Evolutionary conservation across 2,888 invertebrate species (phyloP), one percentile per base, ranked within the genome.

Genomic region (Phymatocera aterrima): DNA sequence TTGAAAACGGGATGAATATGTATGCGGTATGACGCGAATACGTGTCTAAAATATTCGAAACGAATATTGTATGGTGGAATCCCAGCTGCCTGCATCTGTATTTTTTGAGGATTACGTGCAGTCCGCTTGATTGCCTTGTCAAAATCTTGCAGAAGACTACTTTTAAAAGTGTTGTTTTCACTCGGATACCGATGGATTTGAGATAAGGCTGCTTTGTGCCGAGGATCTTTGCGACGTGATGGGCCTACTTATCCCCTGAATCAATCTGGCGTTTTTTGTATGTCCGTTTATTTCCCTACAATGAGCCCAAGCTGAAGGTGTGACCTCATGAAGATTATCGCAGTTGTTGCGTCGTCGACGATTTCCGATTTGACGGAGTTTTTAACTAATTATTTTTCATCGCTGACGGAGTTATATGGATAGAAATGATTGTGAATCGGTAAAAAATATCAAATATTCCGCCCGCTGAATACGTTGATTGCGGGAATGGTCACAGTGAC

Each of bases 101-200:
- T 68, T 68, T n/a, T 46, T 28, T n/a, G 4, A 65, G 24, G 0
- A 65, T 40, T 15, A 8, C 21, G 8, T 54, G 48, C 18, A 48
- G 2, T 21, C 21, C 10, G 21, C 21, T 51, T 51, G 15, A 34
- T 34, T 34, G 37, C 12, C 65, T 65, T 24, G 60, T 60, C 28
- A 18, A 60, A 0, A 12, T 60, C 60, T 60, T 60, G 28, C 6
- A 28, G 60, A 28, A 60, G 12, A 28, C 60, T 31, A 28, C 24
- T 28, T 60, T 60, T 10, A 24, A 68, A 68, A 46, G 46, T 28
- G 8, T 46, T 68, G 68, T 43, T 68, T 28, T 64, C 37, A 34
- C 6, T 12, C 18, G 61, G 37, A 37, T 10, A 64, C 37, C 18
- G 61, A 64, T 37, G 37, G 61, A 18, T 37, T 64, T 37, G 34